A percentile compares a stretch with the other conserved stretches of the same genome.
These are phyloP conservation scores for Goniozus legneri DNA, from an alignment of 1,140 invertebrate species.

Conservation along the genomic window DNA sequence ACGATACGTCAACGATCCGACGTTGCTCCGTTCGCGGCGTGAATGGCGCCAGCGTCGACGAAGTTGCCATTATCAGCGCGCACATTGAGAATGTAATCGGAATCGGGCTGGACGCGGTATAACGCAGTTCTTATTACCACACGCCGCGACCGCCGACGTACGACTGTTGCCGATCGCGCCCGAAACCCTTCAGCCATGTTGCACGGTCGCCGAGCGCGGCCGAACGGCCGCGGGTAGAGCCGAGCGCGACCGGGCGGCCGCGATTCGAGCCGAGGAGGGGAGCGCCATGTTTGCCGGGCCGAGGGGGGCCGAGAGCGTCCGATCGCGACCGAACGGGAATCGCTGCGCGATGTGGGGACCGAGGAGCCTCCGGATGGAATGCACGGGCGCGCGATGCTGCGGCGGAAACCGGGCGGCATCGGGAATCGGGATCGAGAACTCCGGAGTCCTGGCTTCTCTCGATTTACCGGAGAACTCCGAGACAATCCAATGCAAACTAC, in stretches of 20 bases:
- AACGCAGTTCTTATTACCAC: too few species aligned
- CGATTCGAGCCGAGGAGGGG: constrained; percentile 1
- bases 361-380: constrained; percentile 31
- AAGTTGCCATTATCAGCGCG: not conserved
- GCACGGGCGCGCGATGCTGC: too few species aligned
- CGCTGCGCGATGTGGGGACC: constrained; percentile 36
- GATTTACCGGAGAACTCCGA: constrained; percentile 38
- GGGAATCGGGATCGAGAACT: constrained; percentile 42
- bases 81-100: not conserved
- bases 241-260: constrained; percentile 3
- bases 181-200: constrained; percentile 16
- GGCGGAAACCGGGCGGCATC: constrained; percentile 41
- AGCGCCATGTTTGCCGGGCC: too few species aligned
- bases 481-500: constrained; percentile 51
- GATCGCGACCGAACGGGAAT: constrained; percentile 33
- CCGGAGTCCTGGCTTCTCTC: constrained; percentile 15
- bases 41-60: not conserved
- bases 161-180: constrained; percentile 36
- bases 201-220: not conserved
- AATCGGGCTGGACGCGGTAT: constrained; percentile 10
- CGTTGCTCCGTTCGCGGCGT: not conserved
- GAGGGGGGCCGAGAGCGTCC: constrained; percentile 10
- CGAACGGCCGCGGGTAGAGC: constrained; percentile 1
- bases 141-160: constrained; percentile 33
- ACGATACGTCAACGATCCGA: constrained; percentile 16